Evolutionary conservation across 1,140 invertebrate genomes (phyloP), one percentile per base, ranked within the genome.

Genomic region (Pomacea maculata): DNA sequence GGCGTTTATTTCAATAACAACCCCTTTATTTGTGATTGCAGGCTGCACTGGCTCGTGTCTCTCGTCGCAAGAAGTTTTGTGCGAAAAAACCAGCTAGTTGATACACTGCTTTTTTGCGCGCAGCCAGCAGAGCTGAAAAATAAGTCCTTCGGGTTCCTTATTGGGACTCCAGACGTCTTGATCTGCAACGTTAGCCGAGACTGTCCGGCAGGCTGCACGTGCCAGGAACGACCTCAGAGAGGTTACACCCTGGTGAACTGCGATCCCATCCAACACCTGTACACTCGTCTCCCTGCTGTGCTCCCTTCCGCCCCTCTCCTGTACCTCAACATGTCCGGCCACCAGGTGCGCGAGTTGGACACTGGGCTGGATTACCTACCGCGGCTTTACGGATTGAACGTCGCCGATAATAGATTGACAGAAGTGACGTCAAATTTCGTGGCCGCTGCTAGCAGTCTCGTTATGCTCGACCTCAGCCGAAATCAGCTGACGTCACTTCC

Each of bases 131-230:
- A 34, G 14, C 71, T 73, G 2, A 25, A 54, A 14, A 34, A 34
- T 4, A 34, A 54, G 11, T 34, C 45, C 8, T 52, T 73, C 7
- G 71, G 8, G 1, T 73, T 14, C 34, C 71, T 73, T 8, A 12
- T 73, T 8, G 5, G 34, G 71, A 10, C 1, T 64, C 75, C 75
- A 19, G 75, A 78, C 63, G 11, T 65, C 61, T 54, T 78, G 75
- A n/a, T 78, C 29, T 78, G 75, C n/a, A 67, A 78, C 45, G 65
- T 78, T 64, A 78, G 25, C 61, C 25, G 64, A 45, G 65, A 52
- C 25, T 78, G 75, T 78, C 75, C 75, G 2, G 11, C 1, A 34
- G 75, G 65, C 61, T 78, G 75, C 63, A 67, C 25, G 61, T 78
- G 75, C 65, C 75, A 65, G 45, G 75, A 78, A 57, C 1, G 57